Evolutionary conservation across 2,888 invertebrate species (phyloP).

Genomic region (Aspidiotus destructor): DNA sequence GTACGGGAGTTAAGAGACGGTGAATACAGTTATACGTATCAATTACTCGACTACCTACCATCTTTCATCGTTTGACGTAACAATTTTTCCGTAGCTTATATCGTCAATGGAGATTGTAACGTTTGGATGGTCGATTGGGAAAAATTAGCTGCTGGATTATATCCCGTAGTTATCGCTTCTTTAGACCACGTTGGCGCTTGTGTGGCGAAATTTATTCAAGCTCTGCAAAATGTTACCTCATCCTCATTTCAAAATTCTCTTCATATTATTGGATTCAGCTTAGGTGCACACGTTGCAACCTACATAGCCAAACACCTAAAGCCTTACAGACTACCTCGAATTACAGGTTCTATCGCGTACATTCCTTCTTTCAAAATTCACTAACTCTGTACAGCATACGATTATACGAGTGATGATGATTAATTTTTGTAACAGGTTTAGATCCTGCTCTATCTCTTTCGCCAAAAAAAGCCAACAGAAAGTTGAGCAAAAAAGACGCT

Average conservation of each 20-base stretch:
- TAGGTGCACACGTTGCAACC: conserved; percentile 34
- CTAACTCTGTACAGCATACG: too few species aligned
- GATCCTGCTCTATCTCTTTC: conserved; percentile 62
- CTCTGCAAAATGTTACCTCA: conserved; percentile 30
- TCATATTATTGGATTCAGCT: conserved; percentile 53
- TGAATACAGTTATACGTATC: too few species aligned
- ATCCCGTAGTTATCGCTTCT: conserved; percentile 54
- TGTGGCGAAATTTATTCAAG: conserved; percentile 46
- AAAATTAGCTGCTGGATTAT: conserved; percentile 50
- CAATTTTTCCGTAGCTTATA: too few species aligned
- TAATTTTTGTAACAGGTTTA: conserved; percentile 41
- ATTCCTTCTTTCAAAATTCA: too few species aligned
- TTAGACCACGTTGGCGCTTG: conserved; percentile 53
- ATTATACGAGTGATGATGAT: too few species aligned
- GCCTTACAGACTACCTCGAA: conserved; percentile 48
- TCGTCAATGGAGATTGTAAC: conserved; percentile 44
- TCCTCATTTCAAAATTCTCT: conserved; percentile 39
- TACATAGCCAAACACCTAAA: conserved; percentile 46
- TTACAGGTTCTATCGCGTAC: conserved; percentile 45
- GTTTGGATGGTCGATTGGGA: conserved; percentile 57
- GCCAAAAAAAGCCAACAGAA: conserved; percentile 45
- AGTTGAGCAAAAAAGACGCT: conserved; percentile 55
- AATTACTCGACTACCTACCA: too few species aligned
- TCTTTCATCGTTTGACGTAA: too few species aligned
- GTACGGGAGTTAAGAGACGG: too few species aligned